Percentiles rank a stretch among this genome's conserved stretches.
phyloP scores from a whole-genome alignment of 2,113 vertebrate genomes.

The Semicossyphus pulcher region DNA sequence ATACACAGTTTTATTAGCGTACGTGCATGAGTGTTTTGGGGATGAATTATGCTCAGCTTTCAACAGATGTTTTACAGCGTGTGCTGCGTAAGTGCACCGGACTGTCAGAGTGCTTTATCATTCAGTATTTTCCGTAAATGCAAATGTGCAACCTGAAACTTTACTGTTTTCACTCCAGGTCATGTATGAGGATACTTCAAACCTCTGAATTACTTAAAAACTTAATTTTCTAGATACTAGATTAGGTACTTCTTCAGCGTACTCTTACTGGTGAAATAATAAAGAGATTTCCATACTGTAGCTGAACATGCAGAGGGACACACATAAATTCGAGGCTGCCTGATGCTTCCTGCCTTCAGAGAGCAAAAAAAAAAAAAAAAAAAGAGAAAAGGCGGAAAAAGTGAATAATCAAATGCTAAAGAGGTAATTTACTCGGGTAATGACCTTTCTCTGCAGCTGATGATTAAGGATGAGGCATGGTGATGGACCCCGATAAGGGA shows the following conservation, averaged over 20 bases:
- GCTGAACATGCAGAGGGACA: not conserved
- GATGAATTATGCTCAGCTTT: slow-evolving; percentile 71
- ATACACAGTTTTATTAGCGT: slow-evolving; percentile 40
- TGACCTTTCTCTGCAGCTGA: slow-evolving; percentile 67
- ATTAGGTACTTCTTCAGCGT: too few relatives aligned
- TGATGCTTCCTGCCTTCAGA: slow-evolving; percentile 19
- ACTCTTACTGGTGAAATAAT: too few relatives aligned
- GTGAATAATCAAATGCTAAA: slow-evolving; percentile 71
- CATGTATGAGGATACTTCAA: slow-evolving; percentile 41
- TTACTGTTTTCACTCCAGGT: slow-evolving; percentile 52
- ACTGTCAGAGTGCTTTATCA: slow-evolving; percentile 74
- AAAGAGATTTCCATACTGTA: not conserved
- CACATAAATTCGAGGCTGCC: slow-evolving; percentile 15
- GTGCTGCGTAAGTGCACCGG: slow-evolving; percentile 59
- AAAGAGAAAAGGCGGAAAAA: slow-evolving; percentile 18
- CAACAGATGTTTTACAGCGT: slow-evolving; percentile 69
- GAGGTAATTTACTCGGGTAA: slow-evolving; percentile 68
- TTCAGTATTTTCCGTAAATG: slow-evolving; percentile 66
- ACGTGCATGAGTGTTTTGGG: slow-evolving; percentile 44
- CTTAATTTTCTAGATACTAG: too few relatives aligned
- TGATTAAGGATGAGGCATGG: slow-evolving; percentile 62
- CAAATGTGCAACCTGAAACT: slow-evolving; percentile 62
- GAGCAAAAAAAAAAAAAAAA: slow-evolving; percentile 28
- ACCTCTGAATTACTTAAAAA: too few relatives aligned
- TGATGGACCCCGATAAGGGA: slow-evolving; percentile 56